phyloP scores from a whole-genome alignment of 2,113 vertebrate species.

The Callithrix jacchus region DNA sequence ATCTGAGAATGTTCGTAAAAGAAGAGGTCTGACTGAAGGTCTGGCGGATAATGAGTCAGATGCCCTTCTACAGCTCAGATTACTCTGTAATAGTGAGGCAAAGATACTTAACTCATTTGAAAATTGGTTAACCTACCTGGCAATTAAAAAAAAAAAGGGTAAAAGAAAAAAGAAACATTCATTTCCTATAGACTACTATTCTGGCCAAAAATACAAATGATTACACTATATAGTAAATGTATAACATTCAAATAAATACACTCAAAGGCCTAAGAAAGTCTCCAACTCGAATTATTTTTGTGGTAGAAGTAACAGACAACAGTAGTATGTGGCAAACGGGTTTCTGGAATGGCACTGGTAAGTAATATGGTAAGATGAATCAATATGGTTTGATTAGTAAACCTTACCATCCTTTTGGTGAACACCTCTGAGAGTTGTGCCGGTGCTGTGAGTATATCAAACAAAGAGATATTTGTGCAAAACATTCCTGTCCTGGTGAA shows the following conservation, averaged over 20 bases:
- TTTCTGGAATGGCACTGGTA: slow-evolving; percentile 70
- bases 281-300: slow-evolving; percentile 35
- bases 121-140: slow-evolving; percentile 61
- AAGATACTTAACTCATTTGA: slow-evolving; percentile 82
- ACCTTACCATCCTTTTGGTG: slow-evolving; percentile 78
- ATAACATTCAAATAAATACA: slow-evolving; percentile 63
- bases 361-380: slow-evolving; percentile 71
- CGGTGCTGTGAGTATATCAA: not conserved
- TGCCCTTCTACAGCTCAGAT: slow-evolving; percentile 87
- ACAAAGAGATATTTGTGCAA: slow-evolving; percentile 51
- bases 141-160: not conserved
- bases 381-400: slow-evolving; percentile 69
- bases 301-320: slow-evolving; percentile 37
- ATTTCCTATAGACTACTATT: slow-evolving; percentile 62
- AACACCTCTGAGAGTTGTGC: slow-evolving; percentile 74
- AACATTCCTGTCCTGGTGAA: slow-evolving; percentile 38
- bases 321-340: slow-evolving; percentile 52
- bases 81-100: slow-evolving; percentile 94
- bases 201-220: slow-evolving; percentile 55
- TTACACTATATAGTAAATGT: slow-evolving; percentile 53
- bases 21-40: slow-evolving; percentile 96
- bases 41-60: slow-evolving; percentile 87
- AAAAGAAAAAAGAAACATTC: slow-evolving; percentile 40
- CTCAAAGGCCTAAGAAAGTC: slow-evolving; percentile 58
- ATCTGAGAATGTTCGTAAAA: slow-evolving; percentile 99